Conservation (phyloP, 2,797 vertebrate species). For the Vultur gryphus region DNA sequence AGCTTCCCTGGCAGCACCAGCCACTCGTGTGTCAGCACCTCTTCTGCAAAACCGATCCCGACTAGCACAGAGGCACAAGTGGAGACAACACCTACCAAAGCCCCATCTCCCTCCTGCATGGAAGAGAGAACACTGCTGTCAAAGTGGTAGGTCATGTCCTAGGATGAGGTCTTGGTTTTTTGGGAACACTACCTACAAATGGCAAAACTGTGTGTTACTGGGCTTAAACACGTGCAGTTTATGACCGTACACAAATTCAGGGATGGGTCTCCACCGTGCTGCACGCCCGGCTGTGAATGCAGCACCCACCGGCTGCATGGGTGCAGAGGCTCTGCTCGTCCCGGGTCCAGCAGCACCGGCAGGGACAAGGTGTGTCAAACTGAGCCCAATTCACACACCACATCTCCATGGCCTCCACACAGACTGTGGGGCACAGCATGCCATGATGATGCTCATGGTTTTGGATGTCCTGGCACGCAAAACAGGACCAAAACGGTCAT, state of each 20-base stretch:
- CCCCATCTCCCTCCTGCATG: not conserved
- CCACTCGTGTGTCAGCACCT: not conserved
- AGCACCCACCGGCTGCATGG: not conserved
- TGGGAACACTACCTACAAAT: not conserved
- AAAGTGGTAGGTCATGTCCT: not conserved
- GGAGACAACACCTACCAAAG: not conserved
- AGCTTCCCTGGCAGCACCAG: not conserved
- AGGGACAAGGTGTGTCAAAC: no score
- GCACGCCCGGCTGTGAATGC: accelerated
- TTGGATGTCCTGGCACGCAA: not conserved
- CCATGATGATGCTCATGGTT: no score
- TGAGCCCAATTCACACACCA: not conserved
- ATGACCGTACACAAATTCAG: accelerated
- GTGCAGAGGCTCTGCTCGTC: not conserved
- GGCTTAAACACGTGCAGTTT: not conserved
- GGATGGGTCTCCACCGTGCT: not conserved
- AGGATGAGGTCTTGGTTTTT: not conserved
- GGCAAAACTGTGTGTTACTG: not conserved
- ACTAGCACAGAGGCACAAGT: accelerated
- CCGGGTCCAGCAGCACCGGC: accelerated
- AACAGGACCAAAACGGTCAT: not conserved
- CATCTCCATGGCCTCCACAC: not conserved
- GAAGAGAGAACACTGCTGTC: not conserved
- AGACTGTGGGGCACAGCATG: accelerated
- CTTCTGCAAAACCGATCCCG: not conserved